Conservation (phyloP, 2,113 vertebrate species). For the Calyptomena viridis region DNA sequence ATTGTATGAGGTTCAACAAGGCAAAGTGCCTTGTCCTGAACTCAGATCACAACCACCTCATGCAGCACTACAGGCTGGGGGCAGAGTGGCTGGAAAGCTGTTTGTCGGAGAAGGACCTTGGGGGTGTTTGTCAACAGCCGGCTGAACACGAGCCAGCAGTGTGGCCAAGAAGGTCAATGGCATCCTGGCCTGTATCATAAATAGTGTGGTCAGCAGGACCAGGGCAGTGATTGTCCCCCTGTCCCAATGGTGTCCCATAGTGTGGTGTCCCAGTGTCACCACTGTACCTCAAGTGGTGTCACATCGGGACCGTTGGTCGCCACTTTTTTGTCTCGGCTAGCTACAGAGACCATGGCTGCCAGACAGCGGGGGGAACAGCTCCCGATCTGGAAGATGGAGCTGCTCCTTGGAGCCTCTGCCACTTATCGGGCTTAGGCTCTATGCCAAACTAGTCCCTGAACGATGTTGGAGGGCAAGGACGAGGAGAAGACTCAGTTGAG, state of each 20-base stretch:
- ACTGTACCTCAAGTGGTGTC: accelerated
- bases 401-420: too few relatives aligned
- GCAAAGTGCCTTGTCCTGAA: not conserved
- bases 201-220: not conserved
- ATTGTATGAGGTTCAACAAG: not conserved
- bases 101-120: not conserved
- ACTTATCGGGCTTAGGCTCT: too few relatives aligned
- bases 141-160: not conserved
- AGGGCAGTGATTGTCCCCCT: not conserved
- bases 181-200: not conserved
- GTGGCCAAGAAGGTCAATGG: not conserved
- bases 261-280: too few relatives aligned
- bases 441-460: too few relatives aligned
- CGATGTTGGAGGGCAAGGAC: too few relatives aligned
- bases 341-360: too few relatives aligned
- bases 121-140: not conserved
- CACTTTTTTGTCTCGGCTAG: too few relatives aligned
- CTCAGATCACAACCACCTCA: not conserved
- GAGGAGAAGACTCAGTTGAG: too few relatives aligned
- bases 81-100: not conserved
- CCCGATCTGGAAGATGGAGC: too few relatives aligned
- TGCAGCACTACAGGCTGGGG: not conserved
- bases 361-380: too few relatives aligned
- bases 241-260: not conserved
- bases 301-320: too few relatives aligned